Conservation (phyloP, 2,888 invertebrate species). For the Trachelus tabidus region DNA sequence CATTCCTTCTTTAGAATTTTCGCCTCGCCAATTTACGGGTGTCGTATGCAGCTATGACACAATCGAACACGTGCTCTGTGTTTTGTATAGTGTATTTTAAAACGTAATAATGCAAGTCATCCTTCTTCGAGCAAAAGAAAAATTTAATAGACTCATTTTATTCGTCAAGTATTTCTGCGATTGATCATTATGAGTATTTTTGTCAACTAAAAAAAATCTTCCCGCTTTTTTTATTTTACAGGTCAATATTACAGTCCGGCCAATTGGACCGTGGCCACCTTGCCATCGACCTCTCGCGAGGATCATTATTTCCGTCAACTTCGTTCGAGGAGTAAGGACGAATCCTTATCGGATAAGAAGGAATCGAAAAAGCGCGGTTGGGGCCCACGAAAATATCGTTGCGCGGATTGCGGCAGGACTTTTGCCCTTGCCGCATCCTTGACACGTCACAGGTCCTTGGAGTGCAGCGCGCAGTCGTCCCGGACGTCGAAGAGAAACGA, state of each 20-base stretch:
- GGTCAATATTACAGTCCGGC: constrained; percentile 45
- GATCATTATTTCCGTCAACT: constrained; percentile 37
- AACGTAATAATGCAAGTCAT: no score
- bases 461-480: constrained; percentile 32
- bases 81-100: no score
- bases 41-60: no score
- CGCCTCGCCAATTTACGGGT: no score
- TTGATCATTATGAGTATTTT: neutral
- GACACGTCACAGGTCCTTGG: constrained; percentile 49
- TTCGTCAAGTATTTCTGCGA: no score
- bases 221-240: constrained; percentile 21
- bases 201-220: constrained; percentile 8
- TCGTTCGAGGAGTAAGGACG: constrained; percentile 42
- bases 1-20: no score
- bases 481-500: constrained; percentile 25
- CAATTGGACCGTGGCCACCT: constrained; percentile 54
- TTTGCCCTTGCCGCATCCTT: constrained; percentile 53
- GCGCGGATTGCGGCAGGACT: constrained; percentile 50
- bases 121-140: no score
- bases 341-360: constrained; percentile 15
- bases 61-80: no score
- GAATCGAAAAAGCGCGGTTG: constrained; percentile 18
- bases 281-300: constrained; percentile 39
- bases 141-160: no score
- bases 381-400: constrained; percentile 50